Base-by-base conservation (phyloP, 2,888 invertebrate genomes). In the Chymomyza caudatula region DNA sequence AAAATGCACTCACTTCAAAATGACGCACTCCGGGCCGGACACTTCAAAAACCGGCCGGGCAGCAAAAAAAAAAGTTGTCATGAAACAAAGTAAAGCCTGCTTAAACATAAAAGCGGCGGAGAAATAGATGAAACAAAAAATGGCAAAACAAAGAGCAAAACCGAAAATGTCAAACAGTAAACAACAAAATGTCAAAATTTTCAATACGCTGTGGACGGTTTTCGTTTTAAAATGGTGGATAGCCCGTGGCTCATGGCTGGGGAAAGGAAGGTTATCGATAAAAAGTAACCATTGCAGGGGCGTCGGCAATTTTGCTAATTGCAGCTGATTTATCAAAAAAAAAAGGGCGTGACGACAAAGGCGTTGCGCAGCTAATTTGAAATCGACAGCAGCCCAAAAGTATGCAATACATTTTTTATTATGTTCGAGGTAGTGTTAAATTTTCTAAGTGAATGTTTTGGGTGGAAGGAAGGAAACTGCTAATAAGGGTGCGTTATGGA, bases 1-100 rank as follows among this genome's bases (percentile, higher is more conserved):
- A 51, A 56, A 76, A 42, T 53, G 66, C 65, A 69, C 56, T 67
- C 72, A 67, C 73, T 74, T 77, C 69, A 71, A 65, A 71, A 65
- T 52, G 58, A 37, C 57, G 67, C 73, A 64, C 71, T 64, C 66
- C 64, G 62, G 20, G 29, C 56, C 59, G 61, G 47, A 54, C 72
- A 76, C 76, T 76, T 69, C 52, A 78, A 20, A 58, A 37, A 4
- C 15, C 19, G 49, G 37, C 51, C 37, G 42, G 52, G 55, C 65
- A 70, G 44, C 53, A 53, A 58, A 49, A 64, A 60, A 68, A 56
- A 42, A 62, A n/a, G n/a, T 37, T 37, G 29, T 8, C 29, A 37
- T 8, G 3, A 11, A 37, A 37, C 8, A 25, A 25, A 37, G 11
- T 37, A 3, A 65, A 60, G 63, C 37, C 55, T 42, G 56, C 52